These are phyloP conservation scores for Pipistrellus kuhlii DNA, from an alignment of 2,797 vertebrate genomes.

Conservation along the genomic window DNA sequence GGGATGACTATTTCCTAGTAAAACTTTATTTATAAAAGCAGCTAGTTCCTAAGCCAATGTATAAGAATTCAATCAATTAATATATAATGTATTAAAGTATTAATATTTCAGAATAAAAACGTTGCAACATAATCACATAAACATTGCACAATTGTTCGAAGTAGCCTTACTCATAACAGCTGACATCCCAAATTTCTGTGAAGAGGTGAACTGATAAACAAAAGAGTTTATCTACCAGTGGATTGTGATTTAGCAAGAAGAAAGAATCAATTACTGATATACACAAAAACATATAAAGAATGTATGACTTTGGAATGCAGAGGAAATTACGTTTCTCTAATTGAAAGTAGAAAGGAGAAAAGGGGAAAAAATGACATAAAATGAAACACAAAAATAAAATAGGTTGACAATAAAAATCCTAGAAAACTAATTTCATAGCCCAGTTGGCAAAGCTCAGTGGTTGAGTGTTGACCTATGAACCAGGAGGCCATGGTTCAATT, in stretches of 20 bases:
- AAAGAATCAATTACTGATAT: background rate
- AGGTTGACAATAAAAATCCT: background rate
- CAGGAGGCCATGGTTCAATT: too few relatives aligned
- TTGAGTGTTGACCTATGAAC: too few relatives aligned
- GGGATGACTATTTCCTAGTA: background rate
- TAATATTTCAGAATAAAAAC: background rate
- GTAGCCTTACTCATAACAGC: background rate
- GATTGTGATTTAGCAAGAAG: background rate
- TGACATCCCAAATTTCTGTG: background rate
- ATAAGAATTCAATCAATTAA: background rate
- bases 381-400: conserved; percentile 1
- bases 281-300: background rate
- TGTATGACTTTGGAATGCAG: background rate
- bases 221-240: background rate
- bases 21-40: background rate
- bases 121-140: background rate
- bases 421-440: background rate
- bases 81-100: background rate
- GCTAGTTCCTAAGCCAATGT: background rate
- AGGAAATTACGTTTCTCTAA: background rate
- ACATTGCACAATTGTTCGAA: background rate
- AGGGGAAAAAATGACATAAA: background rate
- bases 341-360: background rate
- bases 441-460: too few relatives aligned
- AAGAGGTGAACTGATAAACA: background rate